Evolutionary conservation across 2,888 invertebrate genomes (phyloP).

Genomic region (Tanytarsus gracilentus): DNA sequence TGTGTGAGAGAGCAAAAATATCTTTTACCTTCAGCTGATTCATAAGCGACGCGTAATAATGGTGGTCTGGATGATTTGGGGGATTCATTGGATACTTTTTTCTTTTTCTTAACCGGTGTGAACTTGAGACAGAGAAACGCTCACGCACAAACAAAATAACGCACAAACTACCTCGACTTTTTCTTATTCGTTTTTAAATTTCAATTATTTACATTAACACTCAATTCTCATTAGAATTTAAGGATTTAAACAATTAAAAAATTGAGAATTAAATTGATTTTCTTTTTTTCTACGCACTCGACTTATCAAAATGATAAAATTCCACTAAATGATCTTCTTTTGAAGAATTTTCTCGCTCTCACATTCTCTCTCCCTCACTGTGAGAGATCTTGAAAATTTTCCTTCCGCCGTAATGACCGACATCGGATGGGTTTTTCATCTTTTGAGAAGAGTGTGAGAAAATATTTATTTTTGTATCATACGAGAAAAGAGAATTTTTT

Average conservation of each 20-base stretch:
- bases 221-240: slow-evolving; percentile 1
- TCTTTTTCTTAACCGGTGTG: too few relatives aligned
- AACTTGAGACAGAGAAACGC: too few relatives aligned
- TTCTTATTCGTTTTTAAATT: background rate
- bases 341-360: background rate
- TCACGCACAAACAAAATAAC: background rate
- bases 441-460: too few relatives aligned
- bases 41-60: background rate
- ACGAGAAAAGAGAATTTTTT: too few relatives aligned
- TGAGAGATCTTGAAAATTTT: too few relatives aligned
- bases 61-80: too few relatives aligned
- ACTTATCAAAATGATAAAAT: slow-evolving; percentile 25
- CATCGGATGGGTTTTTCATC: too few relatives aligned
- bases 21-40: slow-evolving; percentile 4
- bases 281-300: background rate
- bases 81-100: too few relatives aligned
- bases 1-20: too few relatives aligned
- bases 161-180: background rate
- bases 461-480: too few relatives aligned
- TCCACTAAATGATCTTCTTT: slow-evolving; percentile 7
- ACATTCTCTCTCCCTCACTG: background rate
- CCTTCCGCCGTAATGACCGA: too few relatives aligned
- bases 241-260: background rate
- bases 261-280: background rate
- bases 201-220: background rate